Evolutionary conservation across 2,797 vertebrate genomes (phyloP), one percentile per base, ranked within the genome.

Genomic region (Columba guinea): DNA sequence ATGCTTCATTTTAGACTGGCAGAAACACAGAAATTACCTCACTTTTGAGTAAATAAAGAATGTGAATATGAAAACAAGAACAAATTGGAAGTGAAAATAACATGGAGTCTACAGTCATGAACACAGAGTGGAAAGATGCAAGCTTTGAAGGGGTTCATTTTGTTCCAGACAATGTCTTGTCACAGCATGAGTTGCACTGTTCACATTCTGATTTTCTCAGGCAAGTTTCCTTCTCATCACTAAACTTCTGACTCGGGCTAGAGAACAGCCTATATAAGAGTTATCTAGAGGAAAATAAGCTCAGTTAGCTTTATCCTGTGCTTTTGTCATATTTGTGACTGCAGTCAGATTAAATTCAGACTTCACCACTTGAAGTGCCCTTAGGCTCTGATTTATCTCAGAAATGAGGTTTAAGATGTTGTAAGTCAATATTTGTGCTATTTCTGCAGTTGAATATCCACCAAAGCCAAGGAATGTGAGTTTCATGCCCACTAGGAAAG

Each of bases 401-500:
- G 76, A 87, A 90, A 65, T 11, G 44, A 55, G n/a, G 17, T 30
- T 87, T 67, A 60, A 86, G 39, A 74, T 91, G 37, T 65, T 62
- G 0, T 77, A 77, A 95, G 46, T 95, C 96, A 93, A 93, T 93
- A 97, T 95, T 93, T 95, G n/a, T 86, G 21, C 78, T 95, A 64
- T 96, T 96, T 96, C 65, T 96, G 34, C 87, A 98, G 97, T 97
- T 95, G 98, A 97, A 84, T 98, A 98, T 96, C 97, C 97, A 85
- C 86, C 95, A 75, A 97, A 98, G 96, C 96, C 98, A 93, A 97
- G 97, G 83, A 98, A 98, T 92, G 98, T 98, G 95, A 98, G 96
- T 96, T 97, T 98, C 93, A 94, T 98, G 71, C 95, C 98, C 83
- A 94, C 96, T 97, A 97, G 98, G 74, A 98, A 95, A 93, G 97